phyloP scores from a whole-genome alignment of 2,113 vertebrate species.

The Arenaria interpres region DNA sequence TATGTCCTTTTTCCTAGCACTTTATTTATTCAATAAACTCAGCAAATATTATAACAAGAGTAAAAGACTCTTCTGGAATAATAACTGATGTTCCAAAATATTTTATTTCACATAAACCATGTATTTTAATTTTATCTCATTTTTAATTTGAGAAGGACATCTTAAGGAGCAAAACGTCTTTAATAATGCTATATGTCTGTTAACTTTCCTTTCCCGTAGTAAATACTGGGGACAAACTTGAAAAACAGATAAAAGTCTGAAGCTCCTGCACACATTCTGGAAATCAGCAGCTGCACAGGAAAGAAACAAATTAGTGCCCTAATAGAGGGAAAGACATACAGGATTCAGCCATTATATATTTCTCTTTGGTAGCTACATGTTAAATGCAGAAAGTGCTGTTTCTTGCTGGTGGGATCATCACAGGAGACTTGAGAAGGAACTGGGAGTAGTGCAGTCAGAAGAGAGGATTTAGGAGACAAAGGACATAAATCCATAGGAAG shows the following conservation, averaged over 20 bases:
- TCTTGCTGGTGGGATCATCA: background rate
- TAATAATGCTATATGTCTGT: background rate
- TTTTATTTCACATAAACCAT: background rate
- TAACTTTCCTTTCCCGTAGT: background rate
- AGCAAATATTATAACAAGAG: background rate
- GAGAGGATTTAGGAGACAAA: background rate
- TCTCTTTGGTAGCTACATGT: background rate
- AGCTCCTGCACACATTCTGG: background rate
- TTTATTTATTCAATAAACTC: background rate
- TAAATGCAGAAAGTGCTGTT: background rate
- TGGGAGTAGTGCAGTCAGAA: background rate
- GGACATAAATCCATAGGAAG: background rate
- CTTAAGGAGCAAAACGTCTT: background rate
- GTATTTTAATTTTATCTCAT: background rate
- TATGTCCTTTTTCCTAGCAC: rapidly evolving
- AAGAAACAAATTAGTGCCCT: background rate
- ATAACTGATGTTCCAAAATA: background rate
- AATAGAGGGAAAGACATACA: background rate
- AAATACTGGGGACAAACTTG: background rate
- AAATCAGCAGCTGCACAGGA: background rate
- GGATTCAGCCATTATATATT: background rate
- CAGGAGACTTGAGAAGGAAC: background rate
- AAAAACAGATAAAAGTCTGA: background rate
- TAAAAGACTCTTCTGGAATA: background rate
- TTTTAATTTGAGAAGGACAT: background rate